These are phyloP conservation scores for Pungitius pungitius DNA, from an alignment of 2,113 vertebrate species.

Conservation along the genomic window DNA sequence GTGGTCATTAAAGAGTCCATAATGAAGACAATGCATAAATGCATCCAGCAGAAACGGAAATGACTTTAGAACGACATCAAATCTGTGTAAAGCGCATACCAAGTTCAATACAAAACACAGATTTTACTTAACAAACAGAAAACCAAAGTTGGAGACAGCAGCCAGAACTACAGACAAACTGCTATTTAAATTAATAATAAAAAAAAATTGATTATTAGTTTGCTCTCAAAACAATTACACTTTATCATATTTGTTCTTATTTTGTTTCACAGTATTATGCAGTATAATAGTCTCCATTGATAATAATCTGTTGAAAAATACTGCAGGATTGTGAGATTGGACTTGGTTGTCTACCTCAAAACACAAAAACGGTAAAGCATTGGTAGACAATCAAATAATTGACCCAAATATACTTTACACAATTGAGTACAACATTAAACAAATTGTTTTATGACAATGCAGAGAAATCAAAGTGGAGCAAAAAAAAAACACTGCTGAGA, in stretches of 20 bases:
- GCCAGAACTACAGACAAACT: slow-evolving; percentile 25
- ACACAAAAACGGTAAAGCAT: slow-evolving; percentile 47
- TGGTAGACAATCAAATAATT: slow-evolving; percentile 48
- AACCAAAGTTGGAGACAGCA: slow-evolving; percentile 34
- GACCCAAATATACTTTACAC: slow-evolving; percentile 35
- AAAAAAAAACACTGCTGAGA: slow-evolving; percentile 18
- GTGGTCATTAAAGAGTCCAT: slow-evolving; percentile 18
- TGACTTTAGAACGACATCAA: slow-evolving; percentile 3
- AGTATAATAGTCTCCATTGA: slow-evolving; percentile 1
- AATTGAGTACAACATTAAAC: slow-evolving; percentile 34
- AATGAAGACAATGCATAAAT: slow-evolving; percentile 18
- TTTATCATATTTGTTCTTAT: background rate
- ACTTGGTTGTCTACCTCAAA: slow-evolving; percentile 43
- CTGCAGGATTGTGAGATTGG: slow-evolving; percentile 30
- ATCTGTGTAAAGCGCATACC: slow-evolving; percentile 29
- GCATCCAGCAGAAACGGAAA: slow-evolving; percentile 30
- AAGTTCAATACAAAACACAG: slow-evolving; percentile 33
- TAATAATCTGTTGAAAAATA: slow-evolving; percentile 12
- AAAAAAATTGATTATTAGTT: background rate
- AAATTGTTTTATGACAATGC: slow-evolving; percentile 22
- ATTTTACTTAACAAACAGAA: slow-evolving; percentile 15
- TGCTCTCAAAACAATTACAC: background rate
- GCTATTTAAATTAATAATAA: background rate
- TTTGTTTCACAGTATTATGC: background rate
- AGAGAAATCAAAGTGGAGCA: slow-evolving; percentile 14